Evolutionary conservation across 2,113 vertebrate genomes (phyloP).

Genomic region (Proterorhinus semilunaris): DNA sequence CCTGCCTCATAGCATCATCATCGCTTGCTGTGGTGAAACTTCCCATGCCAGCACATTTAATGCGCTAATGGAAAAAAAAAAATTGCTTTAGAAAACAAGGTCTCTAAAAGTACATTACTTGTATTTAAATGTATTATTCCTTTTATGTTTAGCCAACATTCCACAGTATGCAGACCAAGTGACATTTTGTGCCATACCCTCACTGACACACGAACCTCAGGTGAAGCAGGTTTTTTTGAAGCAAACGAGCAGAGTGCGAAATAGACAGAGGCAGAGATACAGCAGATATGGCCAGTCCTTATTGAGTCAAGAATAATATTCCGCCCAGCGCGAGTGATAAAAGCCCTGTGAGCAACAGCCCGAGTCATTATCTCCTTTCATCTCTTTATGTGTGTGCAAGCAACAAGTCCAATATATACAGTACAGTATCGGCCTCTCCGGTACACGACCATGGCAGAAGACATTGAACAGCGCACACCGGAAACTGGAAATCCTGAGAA

Average conservation of each 20-base stretch:
- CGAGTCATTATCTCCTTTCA: conserved; percentile 46
- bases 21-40: not conserved
- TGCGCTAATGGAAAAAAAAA: not conserved
- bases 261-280: conserved; percentile 22
- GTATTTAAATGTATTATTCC: not conserved
- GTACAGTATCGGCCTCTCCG: conserved; percentile 24
- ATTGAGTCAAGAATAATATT: conserved; percentile 51
- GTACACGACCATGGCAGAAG: conserved; percentile 24
- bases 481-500: too few species aligned
- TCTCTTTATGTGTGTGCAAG: conserved; percentile 43
- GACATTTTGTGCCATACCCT: not conserved
- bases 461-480: not conserved
- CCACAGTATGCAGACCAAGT: not conserved
- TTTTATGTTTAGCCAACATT: too few species aligned
- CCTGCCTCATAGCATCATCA: too few species aligned
- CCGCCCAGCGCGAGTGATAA: conserved; percentile 48
- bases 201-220: not conserved
- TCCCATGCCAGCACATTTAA: not conserved
- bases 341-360: conserved; percentile 46
- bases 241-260: conserved; percentile 15
- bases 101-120: too few species aligned
- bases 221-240: conserved; percentile 10
- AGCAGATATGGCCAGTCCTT: conserved; percentile 51
- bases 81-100: not conserved
- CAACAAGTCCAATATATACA: conserved; percentile 45